A percentile compares a stretch with the other conserved stretches of the same genome.
Conservation (phyloP, 2,797 vertebrate genomes). For the Champsocephalus esox region DNA sequence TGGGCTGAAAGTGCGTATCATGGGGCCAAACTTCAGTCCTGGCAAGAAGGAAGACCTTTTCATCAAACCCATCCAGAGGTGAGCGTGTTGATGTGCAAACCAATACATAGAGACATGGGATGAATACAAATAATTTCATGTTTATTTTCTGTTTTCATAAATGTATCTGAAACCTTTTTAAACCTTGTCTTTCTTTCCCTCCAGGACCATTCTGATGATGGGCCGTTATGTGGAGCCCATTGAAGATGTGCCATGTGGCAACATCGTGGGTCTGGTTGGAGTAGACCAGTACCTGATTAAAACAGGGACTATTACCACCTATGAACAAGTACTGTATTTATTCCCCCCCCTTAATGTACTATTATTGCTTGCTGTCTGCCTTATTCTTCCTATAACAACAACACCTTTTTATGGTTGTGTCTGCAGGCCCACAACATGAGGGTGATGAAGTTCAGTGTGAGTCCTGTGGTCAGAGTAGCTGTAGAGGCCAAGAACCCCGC, state of each 20-base stretch:
- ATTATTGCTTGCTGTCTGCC: neutral
- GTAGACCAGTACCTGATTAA: constrained; percentile 95
- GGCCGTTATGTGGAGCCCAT: constrained; percentile 95
- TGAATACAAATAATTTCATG: neutral
- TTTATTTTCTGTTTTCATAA: neutral
- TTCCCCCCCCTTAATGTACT: neutral
- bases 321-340: constrained; percentile 75
- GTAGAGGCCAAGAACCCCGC: constrained; percentile 96
- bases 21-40: constrained; percentile 96
- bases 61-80: constrained; percentile 97
- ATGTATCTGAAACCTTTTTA: constrained; percentile 7
- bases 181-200: neutral
- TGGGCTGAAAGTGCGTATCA: constrained; percentile 95
- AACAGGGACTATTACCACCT: constrained; percentile 96
- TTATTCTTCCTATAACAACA: neutral
- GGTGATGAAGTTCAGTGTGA: constrained; percentile 98
- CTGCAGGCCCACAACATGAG: constrained; percentile 93
- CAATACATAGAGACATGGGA: neutral
- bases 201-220: constrained; percentile 97
- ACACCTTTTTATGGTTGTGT: constrained; percentile 7
- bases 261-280: constrained; percentile 95
- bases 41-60: constrained; percentile 97
- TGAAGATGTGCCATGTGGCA: constrained; percentile 95
- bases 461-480: constrained; percentile 94
- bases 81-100: constrained; percentile 12